Base-by-base conservation (phyloP, 2,797 vertebrate species). In the Huso huso region DNA sequence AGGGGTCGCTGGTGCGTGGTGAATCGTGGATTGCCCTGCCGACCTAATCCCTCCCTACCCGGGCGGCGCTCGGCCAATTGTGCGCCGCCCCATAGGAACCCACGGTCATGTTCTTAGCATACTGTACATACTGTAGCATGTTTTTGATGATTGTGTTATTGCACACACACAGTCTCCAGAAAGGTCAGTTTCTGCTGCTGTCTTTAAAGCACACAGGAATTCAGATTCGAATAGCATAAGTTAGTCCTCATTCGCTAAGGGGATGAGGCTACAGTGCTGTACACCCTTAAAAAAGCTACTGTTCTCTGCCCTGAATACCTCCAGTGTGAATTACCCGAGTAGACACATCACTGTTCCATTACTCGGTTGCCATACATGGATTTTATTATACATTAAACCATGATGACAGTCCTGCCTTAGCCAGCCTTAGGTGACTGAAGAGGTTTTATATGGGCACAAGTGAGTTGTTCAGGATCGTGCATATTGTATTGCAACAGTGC, bases 101-200 rank as follows among this genome's bases (percentile, higher is more conserved):
- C 18, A 1, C 18, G 18, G 18, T 18, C 18, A 18, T 1, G 15
- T 18, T 18, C 1, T 1, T 18, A 18, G 15, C 15, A 18, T 18
- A 18, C 15, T 18, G 15, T 18, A 18, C 15, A 18, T 18, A 18
- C 18, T 18, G 18, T 1, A 18, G 18, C 18, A 18, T 18, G 18
- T 18, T 18, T 18, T 18, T 18, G 18, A 18, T 18, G 18, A 18
- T 18, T 18, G 18, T 18, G 18, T 18, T 18, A 18, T 18, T 18
- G 18, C 18, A 18, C 1, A 18, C 18, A 18, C 18, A 18, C 18
- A 18, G 49, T 11, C 15, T 18, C 63, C 15, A 13, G 81, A 79
- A 73, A 57, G 67, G 72, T 63, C 10, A 10, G 80, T 80, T 74
- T 77, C 74, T 74, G 76, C 73, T 49, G 71, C 63, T 66, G 75